Evolutionary conservation across 2,113 vertebrate genomes (phyloP).

Genomic region (Rhynchomys soricoides): DNA sequence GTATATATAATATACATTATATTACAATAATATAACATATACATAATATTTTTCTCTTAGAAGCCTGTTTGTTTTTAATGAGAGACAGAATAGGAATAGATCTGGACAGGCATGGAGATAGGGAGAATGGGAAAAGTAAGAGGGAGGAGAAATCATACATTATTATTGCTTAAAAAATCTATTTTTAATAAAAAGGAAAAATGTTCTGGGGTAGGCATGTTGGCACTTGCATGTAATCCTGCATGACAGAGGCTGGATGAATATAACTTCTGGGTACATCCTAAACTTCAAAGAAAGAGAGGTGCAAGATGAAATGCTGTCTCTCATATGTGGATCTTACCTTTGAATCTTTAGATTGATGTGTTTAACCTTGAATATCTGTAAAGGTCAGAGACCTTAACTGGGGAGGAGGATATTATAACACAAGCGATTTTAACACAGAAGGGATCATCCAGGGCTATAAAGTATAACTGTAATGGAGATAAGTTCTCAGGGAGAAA

Average conservation of each 20-base stretch:
- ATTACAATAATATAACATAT: no score
- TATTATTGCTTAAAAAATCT: neutral
- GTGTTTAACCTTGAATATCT: neutral
- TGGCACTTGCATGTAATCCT: neutral
- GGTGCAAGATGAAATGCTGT: neutral
- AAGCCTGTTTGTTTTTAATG: neutral
- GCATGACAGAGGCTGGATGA: neutral
- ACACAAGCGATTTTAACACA: neutral
- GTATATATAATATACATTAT: no score
- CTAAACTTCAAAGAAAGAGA: neutral
- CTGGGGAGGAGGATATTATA: neutral
- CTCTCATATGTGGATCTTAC: neutral
- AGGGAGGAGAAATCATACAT: neutral
- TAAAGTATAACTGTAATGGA: neutral
- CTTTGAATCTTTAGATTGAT: neutral
- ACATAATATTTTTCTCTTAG: no score
- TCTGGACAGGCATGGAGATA: neutral
- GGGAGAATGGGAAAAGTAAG: neutral
- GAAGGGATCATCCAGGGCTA: neutral
- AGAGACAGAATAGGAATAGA: neutral
- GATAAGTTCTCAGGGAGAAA: neutral
- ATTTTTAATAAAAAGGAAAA: neutral
- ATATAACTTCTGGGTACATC: neutral
- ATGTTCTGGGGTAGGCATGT: neutral
- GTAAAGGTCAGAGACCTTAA: neutral